Evolutionary conservation across 2,888 invertebrate genomes (phyloP).

Genomic region (Heliconius erato): DNA sequence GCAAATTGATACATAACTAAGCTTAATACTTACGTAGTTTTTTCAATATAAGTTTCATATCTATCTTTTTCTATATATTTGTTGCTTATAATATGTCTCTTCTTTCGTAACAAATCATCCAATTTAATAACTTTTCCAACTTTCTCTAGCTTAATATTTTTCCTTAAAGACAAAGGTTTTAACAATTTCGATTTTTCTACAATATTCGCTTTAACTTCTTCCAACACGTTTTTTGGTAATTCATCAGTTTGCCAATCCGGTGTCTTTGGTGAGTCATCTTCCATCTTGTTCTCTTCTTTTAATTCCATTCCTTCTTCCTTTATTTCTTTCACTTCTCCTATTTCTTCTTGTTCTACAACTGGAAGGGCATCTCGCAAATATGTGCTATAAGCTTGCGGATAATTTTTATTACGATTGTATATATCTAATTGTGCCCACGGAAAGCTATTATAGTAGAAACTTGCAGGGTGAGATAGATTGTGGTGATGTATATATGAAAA

Average conservation of each 20-base stretch:
- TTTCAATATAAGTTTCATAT: constrained; percentile 70
- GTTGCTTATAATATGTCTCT: constrained; percentile 54
- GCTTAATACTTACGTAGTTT: constrained; percentile 68
- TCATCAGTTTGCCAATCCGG: constrained; percentile 71
- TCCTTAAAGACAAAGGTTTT: constrained; percentile 66
- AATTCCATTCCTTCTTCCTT: constrained; percentile 24
- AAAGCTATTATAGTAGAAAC: constrained; percentile 54
- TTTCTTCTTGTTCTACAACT: constrained; percentile 53
- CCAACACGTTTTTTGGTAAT: constrained; percentile 63
- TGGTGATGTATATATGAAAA: constrained; percentile 65
- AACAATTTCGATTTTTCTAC: constrained; percentile 62
- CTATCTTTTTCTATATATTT: constrained; percentile 42
- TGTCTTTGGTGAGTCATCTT: constrained; percentile 35
- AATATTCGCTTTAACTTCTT: constrained; percentile 72
- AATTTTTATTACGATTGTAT: constrained; percentile 55
- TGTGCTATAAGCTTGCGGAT: constrained; percentile 51
- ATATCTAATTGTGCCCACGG: constrained; percentile 60
- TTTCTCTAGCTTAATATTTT: constrained; percentile 71
- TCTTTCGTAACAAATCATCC: constrained; percentile 64
- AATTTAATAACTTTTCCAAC: constrained; percentile 70
- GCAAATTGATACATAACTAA: constrained; percentile 16
- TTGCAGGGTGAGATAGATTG: constrained; percentile 56
- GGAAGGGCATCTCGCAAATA: constrained; percentile 53
- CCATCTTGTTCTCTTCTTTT: constrained; percentile 40
- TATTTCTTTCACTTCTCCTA: constrained; percentile 48